Conservation (phyloP, 2,888 invertebrate species). For the Thecophora atra region DNA sequence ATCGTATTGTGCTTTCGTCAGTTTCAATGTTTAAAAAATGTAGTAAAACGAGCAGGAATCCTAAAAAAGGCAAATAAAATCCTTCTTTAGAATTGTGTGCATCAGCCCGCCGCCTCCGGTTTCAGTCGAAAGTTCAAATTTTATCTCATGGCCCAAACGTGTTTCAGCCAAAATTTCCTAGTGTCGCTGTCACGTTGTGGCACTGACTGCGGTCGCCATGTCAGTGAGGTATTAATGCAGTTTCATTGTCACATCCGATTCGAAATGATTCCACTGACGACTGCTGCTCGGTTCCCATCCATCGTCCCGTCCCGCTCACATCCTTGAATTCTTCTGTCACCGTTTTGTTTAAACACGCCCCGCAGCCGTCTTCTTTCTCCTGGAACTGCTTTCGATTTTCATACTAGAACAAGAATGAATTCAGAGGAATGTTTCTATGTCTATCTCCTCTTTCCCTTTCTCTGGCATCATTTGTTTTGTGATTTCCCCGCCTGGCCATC, state of each 20-base stretch:
- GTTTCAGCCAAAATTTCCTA: neutral
- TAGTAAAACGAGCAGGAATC: too few species aligned
- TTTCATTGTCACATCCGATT: conserved; percentile 59
- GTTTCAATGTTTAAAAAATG: too few species aligned
- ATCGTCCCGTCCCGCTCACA: neutral
- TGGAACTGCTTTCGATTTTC: neutral
- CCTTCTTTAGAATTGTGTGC: neutral
- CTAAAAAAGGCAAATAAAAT: neutral
- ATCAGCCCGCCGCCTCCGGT: neutral
- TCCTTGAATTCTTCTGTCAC: too few species aligned
- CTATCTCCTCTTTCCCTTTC: neutral
- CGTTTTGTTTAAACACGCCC: too few species aligned
- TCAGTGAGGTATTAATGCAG: conserved; percentile 52
- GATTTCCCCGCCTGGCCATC: neutral
- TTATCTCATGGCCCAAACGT: conserved; percentile 27
- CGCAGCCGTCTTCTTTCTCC: too few species aligned
- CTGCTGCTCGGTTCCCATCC: neutral
- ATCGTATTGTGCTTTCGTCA: neutral
- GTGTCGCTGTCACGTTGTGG: conserved; percentile 19
- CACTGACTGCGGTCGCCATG: conserved; percentile 28
- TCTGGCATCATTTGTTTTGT: too few species aligned
- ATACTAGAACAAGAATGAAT: neutral
- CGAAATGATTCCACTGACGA: conserved; percentile 52
- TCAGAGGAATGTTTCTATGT: neutral
- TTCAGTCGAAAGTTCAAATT: conserved; percentile 26